Percentiles rank a stretch among this genome's conserved stretches.
These are phyloP conservation scores for Istiophorus platypterus DNA, from an alignment of 2,113 vertebrate genomes.

Conservation along the genomic window DNA sequence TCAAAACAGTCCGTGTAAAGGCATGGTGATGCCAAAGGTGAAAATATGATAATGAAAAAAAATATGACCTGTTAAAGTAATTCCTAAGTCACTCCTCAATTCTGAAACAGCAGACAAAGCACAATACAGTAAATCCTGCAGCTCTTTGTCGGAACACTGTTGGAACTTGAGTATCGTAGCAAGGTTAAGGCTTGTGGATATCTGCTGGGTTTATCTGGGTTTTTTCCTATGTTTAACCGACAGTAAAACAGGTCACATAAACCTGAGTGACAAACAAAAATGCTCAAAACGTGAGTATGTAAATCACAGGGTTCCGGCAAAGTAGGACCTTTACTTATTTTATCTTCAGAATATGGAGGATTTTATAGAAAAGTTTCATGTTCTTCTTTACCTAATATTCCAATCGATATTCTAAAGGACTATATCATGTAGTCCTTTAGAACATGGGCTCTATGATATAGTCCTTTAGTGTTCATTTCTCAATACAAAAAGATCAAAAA, in stretches of 20 bases:
- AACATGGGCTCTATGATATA: too few species aligned
- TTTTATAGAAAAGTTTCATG: not conserved
- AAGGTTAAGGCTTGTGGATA: constrained; percentile 11
- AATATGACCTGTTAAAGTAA: constrained; percentile 59
- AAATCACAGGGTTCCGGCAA: not conserved
- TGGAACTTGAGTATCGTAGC: constrained; percentile 33
- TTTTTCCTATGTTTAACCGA: constrained; percentile 17
- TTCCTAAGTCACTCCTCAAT: constrained; percentile 52
- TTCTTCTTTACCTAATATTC: not conserved
- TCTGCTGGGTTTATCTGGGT: constrained; percentile 7
- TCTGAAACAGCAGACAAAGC: constrained; percentile 50
- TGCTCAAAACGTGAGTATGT: not conserved
- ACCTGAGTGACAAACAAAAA: constrained; percentile 23
- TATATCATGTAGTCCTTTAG: too few species aligned
- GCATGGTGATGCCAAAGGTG: not conserved
- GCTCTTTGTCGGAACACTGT: constrained; percentile 4
- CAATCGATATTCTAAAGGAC: not conserved
- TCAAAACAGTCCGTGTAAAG: constrained; percentile 26
- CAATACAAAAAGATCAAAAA: not conserved
- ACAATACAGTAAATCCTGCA: constrained; percentile 42
- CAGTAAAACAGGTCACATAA: constrained; percentile 32
- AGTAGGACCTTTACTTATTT: constrained; percentile 2
- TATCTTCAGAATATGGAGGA: not conserved
- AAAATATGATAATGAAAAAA: constrained; percentile 41
- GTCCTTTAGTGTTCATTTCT: too few species aligned